Evolutionary conservation across 2,797 vertebrate genomes (phyloP), one percentile per base, ranked within the genome.

Genomic region (Eleutherodactylus coqui): DNA sequence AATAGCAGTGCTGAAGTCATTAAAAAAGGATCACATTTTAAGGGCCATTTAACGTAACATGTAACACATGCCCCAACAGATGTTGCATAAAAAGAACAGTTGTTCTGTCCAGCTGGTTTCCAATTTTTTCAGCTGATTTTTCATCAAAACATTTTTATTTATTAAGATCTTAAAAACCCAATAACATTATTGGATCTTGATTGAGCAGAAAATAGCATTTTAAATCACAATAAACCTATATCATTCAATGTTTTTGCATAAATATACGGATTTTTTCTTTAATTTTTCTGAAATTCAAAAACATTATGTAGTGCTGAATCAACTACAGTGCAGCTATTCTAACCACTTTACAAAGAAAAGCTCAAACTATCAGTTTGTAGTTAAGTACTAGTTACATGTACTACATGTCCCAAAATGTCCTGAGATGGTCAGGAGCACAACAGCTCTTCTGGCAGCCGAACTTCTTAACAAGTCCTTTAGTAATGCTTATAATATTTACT

Each of bases 41-140:
- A 82, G 75, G 70, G 43, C 55, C 45, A 88, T 80, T 80, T 83
- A 84, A 75, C 51, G 55, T 69, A 79, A 80, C 75, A 47, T 47
- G 76, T 47, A 88, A 88, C 84, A 88, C 80, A 86, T 88, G 69
- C 47, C 67, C 55, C 19, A 79, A 83, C 84, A 86, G 75, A 86
- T 83, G 81, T 86, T 83, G 7, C 55, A 78, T 58, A 88, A 78
- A 86, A 80, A 29, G 80, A 83, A 58, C 80, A 86, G 81, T 79
- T 88, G 84, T 76, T 69, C 67, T 67, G 58, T 70, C 34, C 80
- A 84, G 75, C 81, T 83, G 47, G 41, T 79, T 76, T 55, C 72
- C 24, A 9, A 73, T 76, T 76, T 13, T 73, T 83, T 62, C 43
- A 58, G 43, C n/a, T 32, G 32, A 51, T 76, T 69, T 47, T 76